phyloP scores from a whole-genome alignment of 2,113 vertebrate species.

The Callochromis pleurospilus region DNA sequence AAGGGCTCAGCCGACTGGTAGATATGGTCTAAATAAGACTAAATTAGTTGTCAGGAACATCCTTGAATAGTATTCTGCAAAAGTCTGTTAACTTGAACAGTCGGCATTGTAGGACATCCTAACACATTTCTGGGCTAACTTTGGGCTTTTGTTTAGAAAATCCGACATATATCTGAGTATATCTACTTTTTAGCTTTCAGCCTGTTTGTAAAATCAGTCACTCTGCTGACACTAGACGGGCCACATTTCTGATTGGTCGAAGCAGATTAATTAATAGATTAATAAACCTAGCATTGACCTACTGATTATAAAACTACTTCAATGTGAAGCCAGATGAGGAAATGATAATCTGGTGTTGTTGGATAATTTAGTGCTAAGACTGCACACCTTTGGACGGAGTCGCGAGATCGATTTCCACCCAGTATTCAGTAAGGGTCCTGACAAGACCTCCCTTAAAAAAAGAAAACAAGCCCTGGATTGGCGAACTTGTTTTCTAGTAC shows the following conservation, averaged over 20 bases:
- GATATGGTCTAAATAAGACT: neutral
- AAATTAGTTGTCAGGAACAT: neutral
- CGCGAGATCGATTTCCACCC: neutral
- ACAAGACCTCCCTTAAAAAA: neutral
- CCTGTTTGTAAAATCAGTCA: neutral
- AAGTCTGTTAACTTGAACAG: neutral
- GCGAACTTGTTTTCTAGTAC: neutral
- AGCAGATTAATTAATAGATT: neutral
- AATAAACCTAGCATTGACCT: accelerated
- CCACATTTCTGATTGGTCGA: neutral
- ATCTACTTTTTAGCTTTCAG: neutral
- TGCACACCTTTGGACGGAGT: neutral
- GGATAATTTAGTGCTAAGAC: neutral
- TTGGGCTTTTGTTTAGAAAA: neutral
- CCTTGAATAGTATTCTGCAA: neutral
- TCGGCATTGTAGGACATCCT: neutral
- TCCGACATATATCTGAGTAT: neutral
- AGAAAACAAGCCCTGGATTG: neutral
- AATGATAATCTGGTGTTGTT: neutral
- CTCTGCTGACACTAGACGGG: neutral
- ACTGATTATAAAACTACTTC: neutral
- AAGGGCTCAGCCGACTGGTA: neutral
- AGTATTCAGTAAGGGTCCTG: neutral
- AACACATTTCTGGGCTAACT: neutral
- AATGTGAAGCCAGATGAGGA: neutral